phyloP scores from a whole-genome alignment of 1,140 invertebrate species.

The Cherax destructor region DNA sequence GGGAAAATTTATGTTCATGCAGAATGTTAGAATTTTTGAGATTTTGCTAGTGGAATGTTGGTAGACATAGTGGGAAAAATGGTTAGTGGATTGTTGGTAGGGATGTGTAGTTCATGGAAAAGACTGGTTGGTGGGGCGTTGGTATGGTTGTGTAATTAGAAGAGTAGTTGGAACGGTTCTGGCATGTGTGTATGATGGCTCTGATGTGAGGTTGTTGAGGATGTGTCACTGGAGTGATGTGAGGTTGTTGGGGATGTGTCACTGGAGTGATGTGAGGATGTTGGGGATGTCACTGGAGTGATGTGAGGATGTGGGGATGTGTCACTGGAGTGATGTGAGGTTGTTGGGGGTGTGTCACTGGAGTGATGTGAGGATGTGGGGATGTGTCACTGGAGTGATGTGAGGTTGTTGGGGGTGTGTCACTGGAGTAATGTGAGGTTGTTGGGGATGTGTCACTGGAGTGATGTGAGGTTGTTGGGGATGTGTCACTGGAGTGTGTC shows the following conservation, averaged over 20 bases:
- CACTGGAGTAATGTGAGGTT: not conserved
- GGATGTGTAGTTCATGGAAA: not conserved
- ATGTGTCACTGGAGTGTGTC: too few species aligned
- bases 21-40: too few species aligned
- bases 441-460: not conserved
- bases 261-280: not conserved
- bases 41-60: too few species aligned
- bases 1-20: not conserved
- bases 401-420: not conserved
- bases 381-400: not conserved
- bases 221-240: not conserved
- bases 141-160: too few species aligned
- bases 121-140: not conserved
- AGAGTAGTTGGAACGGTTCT: too few species aligned
- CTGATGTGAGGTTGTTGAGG: not conserved
- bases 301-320: not conserved
- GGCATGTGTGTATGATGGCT: too few species aligned
- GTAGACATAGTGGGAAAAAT: not conserved
- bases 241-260: too few species aligned
- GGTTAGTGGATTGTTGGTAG: not conserved
- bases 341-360: not conserved
- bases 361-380: not conserved
- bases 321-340: not conserved
- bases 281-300: not conserved
- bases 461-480: too few species aligned